Evolutionary conservation across 1,140 invertebrate species (phyloP).

Genomic region (Drosophila kurseongensis): DNA sequence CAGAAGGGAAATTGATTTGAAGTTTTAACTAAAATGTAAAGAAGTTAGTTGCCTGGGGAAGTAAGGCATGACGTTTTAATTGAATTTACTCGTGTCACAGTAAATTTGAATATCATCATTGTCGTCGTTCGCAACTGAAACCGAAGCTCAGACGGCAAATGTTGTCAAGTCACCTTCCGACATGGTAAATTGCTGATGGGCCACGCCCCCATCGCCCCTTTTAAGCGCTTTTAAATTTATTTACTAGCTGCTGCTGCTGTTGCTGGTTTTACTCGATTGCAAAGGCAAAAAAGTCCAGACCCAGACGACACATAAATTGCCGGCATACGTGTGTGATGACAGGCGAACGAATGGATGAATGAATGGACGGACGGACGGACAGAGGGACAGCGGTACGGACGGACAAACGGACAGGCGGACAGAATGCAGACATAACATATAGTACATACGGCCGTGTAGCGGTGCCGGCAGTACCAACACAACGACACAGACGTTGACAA

Average conservation of each 20-base stretch:
- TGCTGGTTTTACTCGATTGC: constrained; percentile 19
- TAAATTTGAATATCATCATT: constrained; percentile 63
- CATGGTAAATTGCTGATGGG: constrained; percentile 68
- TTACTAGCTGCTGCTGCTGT: constrained; percentile 50
- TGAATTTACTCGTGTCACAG: constrained; percentile 76
- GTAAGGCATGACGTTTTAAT: constrained; percentile 66
- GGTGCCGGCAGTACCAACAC: constrained; percentile 15
- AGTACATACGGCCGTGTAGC: constrained; percentile 20
- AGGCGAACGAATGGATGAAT: constrained; percentile 52
- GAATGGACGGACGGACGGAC: constrained; percentile 16
- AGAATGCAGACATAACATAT: constrained; percentile 28
- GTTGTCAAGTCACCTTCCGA: constrained; percentile 68
- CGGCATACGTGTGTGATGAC: constrained; percentile 78
- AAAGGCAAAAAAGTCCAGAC: constrained; percentile 39
- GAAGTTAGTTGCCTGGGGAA: constrained; percentile 7
- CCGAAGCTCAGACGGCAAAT: constrained; percentile 40
- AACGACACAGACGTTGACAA: constrained; percentile 70
- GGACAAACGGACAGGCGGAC: constrained; percentile 16
- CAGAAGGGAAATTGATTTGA: constrained; percentile 43
- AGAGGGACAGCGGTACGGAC: constrained; percentile 34
- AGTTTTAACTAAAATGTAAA: constrained; percentile 54
- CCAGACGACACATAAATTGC: constrained; percentile 75
- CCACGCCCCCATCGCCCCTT: constrained; percentile 47
- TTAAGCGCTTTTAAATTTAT: constrained; percentile 78
- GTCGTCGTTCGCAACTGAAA: constrained; percentile 49